Conservation (phyloP, 2,797 vertebrate species). For the Pipistrellus kuhlii region DNA sequence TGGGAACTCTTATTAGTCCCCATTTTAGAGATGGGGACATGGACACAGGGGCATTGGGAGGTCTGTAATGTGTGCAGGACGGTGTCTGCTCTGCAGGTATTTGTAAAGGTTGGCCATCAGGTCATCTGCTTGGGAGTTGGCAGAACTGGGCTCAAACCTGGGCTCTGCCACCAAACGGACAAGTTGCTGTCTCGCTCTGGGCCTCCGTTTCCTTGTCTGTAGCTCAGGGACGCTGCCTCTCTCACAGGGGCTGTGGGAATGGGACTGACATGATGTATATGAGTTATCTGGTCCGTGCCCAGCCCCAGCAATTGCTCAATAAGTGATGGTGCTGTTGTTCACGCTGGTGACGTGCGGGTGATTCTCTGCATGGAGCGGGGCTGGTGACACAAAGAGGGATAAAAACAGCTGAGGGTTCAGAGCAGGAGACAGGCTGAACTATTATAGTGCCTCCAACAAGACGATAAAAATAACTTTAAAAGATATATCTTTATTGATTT, state of each 20-base stretch:
- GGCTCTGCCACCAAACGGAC: neutral
- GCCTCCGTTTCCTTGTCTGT: neutral
- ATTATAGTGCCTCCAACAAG: neutral
- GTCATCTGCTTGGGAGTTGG: neutral
- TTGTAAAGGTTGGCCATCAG: neutral
- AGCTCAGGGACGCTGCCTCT: neutral
- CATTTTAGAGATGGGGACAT: neutral
- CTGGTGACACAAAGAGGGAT: neutral
- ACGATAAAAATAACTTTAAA: neutral
- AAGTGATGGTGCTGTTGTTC: accelerated
- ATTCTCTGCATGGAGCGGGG: neutral
- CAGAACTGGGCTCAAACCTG: neutral
- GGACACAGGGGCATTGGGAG: accelerated
- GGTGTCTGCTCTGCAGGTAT: neutral
- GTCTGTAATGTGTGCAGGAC: neutral
- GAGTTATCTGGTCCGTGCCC: neutral
- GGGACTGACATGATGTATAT: neutral
- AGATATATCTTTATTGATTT: too few species aligned
- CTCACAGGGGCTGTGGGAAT: neutral
- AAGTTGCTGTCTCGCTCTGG: neutral
- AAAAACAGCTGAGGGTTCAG: neutral
- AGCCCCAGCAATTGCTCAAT: neutral
- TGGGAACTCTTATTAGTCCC: too few species aligned
- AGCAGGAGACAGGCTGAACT: neutral
- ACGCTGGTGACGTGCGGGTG: neutral